Evolutionary conservation across 2,113 vertebrate genomes (phyloP), one percentile per base, ranked within the genome.

Genomic region (Heteronetta atricapilla): DNA sequence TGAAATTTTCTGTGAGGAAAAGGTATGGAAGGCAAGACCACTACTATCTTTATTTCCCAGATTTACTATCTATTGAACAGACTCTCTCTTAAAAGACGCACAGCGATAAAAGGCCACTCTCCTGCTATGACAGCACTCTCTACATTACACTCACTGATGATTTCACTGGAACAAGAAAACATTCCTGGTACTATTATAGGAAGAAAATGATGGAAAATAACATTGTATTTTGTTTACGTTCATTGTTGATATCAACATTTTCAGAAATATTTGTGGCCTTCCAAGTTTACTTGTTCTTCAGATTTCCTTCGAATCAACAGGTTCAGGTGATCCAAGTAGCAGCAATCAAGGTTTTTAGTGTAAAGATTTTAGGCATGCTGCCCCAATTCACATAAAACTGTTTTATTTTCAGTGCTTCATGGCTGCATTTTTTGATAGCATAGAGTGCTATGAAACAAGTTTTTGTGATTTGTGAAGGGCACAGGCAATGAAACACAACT

Each of bases 381-480:
- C 59, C 82, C 53, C 66, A 78, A 73, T 82, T 64, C 84, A 68
- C 25, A 79, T 40, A 72, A 66, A 94, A 82, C 38, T 91, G 81
- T 62, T 94, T 91, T 93, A 72, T 94, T 82, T 92, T 82, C 91
- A 69, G 70, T 85, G 48, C 84, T 82, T 66, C 84, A 76, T 68
- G 86, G 48, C 66, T 79, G 56, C 68, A 70, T 46, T 89, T 87
- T 93, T 94, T 89, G 89, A 94, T 96, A 75, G 74, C 67, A 26
- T 29, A 59, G 74, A 94, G 67, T 7, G 34, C 58, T 80, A 62
- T n/a, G 58, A 94, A 93, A 89, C 90, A 94, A 92, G 56, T 80
- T 92, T 87, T 92, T 91, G 67, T 94, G 94, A 94, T 94, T 92
- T 95, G 91, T 95, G 94, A 93, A 67, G 84, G 70, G 78, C 50